A percentile compares a stretch with the other conserved stretches of the same genome.
phyloP scores from a whole-genome alignment of 2,113 vertebrate genomes.

The Cebidichthys violaceus region DNA sequence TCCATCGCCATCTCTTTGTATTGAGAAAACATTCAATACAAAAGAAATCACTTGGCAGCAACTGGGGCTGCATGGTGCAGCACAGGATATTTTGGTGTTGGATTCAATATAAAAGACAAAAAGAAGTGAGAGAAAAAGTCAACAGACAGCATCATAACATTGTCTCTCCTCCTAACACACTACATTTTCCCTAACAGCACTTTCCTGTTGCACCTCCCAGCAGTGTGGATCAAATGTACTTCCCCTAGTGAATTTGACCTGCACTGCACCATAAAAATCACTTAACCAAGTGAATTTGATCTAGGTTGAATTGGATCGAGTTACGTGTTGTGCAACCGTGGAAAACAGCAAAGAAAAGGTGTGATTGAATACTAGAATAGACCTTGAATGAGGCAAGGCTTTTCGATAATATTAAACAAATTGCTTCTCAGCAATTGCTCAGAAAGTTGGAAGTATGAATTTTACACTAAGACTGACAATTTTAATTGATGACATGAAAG shows the following conservation, averaged over 20 bases:
- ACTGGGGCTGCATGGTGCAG: background rate
- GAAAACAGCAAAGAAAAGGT: constrained; percentile 26
- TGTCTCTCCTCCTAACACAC: background rate
- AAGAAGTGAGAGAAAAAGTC: background rate
- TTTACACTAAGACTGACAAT: constrained; percentile 16
- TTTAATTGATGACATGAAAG: constrained; percentile 12
- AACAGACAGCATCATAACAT: constrained; percentile 2
- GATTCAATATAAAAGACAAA: constrained; percentile 3
- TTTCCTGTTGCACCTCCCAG: constrained; percentile 24
- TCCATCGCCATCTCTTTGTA: background rate
- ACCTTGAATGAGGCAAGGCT: constrained; percentile 41
- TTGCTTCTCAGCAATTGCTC: constrained; percentile 55
- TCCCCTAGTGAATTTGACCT: constrained; percentile 53
- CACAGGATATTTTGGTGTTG: no score
- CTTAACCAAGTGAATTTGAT: constrained; percentile 64
- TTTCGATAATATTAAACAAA: constrained; percentile 46
- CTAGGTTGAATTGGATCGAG: constrained; percentile 46
- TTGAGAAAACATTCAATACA: background rate
- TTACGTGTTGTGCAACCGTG: constrained; percentile 37
- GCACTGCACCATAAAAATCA: constrained; percentile 54
- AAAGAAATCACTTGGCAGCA: background rate
- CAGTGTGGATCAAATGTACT: constrained; percentile 56
- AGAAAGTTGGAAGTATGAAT: constrained; percentile 14
- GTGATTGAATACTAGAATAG: constrained; percentile 26
- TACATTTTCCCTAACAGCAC: constrained; percentile 22